Evolutionary conservation across 2,797 vertebrate genomes (phyloP).

Genomic region (Microctenopoma lineatum): DNA sequence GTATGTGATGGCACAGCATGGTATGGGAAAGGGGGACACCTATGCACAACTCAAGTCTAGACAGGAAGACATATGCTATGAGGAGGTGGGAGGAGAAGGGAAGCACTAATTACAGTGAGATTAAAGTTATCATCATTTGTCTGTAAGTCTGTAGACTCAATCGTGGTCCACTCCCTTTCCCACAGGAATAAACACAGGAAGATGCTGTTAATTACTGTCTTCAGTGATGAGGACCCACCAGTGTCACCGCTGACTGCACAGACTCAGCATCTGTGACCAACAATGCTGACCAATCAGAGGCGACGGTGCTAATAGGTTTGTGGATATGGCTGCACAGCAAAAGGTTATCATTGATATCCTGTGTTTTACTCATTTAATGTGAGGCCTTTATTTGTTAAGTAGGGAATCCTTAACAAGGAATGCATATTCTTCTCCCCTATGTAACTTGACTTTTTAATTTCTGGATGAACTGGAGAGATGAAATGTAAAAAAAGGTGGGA

Average conservation of each 20-base stretch:
- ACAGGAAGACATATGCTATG: slow-evolving; percentile 77
- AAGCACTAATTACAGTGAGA: slow-evolving; percentile 80
- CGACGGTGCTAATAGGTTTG: background rate
- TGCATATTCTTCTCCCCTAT: too few relatives aligned
- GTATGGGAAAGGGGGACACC: slow-evolving; percentile 32
- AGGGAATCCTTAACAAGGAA: background rate
- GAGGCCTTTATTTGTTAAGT: background rate
- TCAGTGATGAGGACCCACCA: slow-evolving; percentile 55
- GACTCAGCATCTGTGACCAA: slow-evolving; percentile 26
- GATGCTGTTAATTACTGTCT: slow-evolving; percentile 80
- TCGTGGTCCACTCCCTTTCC: slow-evolving; percentile 75
- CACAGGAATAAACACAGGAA: slow-evolving; percentile 85
- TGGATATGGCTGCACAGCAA: slow-evolving; percentile 9
- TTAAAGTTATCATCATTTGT: slow-evolving; percentile 84
- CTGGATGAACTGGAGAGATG: too few relatives aligned
- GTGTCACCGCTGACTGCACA: slow-evolving; percentile 43
- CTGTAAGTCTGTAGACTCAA: slow-evolving; percentile 70
- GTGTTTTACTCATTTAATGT: background rate
- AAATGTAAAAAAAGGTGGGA: background rate
- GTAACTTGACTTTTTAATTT: too few relatives aligned
- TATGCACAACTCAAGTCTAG: slow-evolving; percentile 73
- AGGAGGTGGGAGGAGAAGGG: slow-evolving; percentile 73
- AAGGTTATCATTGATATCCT: background rate
- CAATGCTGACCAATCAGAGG: slow-evolving; percentile 31
- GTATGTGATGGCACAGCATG: slow-evolving; percentile 26